A percentile compares a stretch with the other conserved stretches of the same genome.
Evolutionary conservation across 2,888 invertebrate genomes (phyloP).

Genomic region (Crioceris asparagi): DNA sequence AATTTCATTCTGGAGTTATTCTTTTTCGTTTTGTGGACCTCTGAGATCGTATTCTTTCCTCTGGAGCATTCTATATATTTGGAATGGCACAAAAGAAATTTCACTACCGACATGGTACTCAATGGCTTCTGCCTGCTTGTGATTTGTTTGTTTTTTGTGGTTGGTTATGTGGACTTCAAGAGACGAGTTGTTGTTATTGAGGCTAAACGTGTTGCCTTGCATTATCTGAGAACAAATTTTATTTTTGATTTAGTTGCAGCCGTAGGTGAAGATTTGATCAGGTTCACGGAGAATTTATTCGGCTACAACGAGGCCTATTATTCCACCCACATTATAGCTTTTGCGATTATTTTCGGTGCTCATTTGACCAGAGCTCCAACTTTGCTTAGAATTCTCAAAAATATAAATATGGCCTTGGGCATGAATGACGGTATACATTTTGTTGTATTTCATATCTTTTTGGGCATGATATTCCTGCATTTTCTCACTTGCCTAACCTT

Average conservation of each 20-base stretch:
- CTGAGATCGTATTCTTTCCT: slow-evolving; percentile 2
- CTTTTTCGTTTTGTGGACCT: slow-evolving; percentile 2
- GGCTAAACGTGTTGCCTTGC: neutral
- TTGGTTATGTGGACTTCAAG: slow-evolving; percentile 5
- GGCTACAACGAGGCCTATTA: too few relatives aligned
- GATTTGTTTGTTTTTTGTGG: slow-evolving; percentile 6
- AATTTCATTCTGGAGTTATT: slow-evolving; percentile 3
- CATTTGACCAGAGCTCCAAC: too few relatives aligned
- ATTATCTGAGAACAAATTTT: slow-evolving; percentile 9
- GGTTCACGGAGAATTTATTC: too few relatives aligned
- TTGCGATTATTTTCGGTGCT: too few relatives aligned
- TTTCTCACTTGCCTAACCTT: neutral
- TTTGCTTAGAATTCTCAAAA: too few relatives aligned
- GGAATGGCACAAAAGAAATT: too few relatives aligned
- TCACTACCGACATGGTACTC: neutral
- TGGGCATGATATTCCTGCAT: neutral
- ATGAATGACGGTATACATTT: neutral
- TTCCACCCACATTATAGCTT: too few relatives aligned
- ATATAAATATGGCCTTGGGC: neutral
- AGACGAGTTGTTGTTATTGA: slow-evolving; percentile 5
- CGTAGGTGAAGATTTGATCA: neutral
- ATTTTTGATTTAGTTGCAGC: slow-evolving; percentile 8
- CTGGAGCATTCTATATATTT: too few relatives aligned
- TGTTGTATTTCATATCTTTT: neutral
- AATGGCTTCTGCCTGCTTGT: slow-evolving; percentile 1